Conservation (phyloP, 2,797 vertebrate species). For the Pogonophryne albipinna region DNA sequence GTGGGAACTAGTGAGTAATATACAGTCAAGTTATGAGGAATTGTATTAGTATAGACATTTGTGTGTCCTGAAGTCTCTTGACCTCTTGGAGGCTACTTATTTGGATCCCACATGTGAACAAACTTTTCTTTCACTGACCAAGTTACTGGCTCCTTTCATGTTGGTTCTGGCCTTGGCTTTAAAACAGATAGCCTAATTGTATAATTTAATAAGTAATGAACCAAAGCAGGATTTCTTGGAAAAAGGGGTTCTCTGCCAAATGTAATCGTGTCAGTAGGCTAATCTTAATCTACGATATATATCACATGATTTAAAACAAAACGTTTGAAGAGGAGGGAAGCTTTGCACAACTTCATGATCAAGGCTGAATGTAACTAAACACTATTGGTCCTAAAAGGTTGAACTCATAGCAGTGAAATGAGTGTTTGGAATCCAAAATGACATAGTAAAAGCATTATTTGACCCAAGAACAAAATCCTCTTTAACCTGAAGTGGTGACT, state of each 20-base stretch:
- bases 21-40: not conserved
- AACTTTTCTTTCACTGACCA: not conserved
- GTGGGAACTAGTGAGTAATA: no score
- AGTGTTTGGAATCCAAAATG: not conserved
- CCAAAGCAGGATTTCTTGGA: slow-evolving; percentile 2
- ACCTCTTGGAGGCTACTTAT: not conserved
- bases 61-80: slow-evolving; percentile 8
- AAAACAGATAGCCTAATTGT: not conserved
- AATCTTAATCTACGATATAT: not conserved
- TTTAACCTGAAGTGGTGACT: not conserved
- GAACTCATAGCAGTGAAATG: no score
- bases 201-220: not conserved
- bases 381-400: no score
- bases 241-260: not conserved
- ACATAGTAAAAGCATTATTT: not conserved
- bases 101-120: slow-evolving; percentile 1
- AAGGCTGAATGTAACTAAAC: not conserved
- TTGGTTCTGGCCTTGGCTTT: not conserved
- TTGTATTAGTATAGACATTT: not conserved
- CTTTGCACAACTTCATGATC: not conserved
- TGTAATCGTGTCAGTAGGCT: not conserved
- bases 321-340: slow-evolving; percentile 9
- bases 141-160: slow-evolving; percentile 2
- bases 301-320: not conserved
- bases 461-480: rapidly evolving